These are phyloP conservation scores for Fopius arisanus DNA, from an alignment of 1,140 invertebrate species.

Conservation along the genomic window DNA sequence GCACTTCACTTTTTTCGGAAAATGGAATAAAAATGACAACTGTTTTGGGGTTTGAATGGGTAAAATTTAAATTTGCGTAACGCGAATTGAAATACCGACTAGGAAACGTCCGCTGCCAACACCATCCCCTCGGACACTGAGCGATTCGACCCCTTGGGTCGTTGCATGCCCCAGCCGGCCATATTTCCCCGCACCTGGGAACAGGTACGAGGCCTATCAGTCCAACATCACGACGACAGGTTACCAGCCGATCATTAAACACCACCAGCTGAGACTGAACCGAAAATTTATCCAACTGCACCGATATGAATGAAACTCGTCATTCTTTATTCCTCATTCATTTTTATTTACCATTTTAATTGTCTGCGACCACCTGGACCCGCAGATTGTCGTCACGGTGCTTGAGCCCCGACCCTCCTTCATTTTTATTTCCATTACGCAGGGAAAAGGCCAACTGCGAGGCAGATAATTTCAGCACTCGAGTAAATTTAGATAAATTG, in stretches of 20 bases:
- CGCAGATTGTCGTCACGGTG: constrained; percentile 40
- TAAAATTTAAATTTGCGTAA: too few species aligned
- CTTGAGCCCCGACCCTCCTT: constrained; percentile 15
- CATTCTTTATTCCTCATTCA: not conserved
- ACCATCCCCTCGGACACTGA: constrained; percentile 30
- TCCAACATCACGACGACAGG: not conserved
- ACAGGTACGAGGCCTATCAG: constrained; percentile 6
- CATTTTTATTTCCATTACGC: not conserved
- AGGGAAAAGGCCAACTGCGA: not conserved
- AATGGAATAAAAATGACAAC: too few species aligned
- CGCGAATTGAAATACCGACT: not conserved
- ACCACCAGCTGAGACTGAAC: too few species aligned
- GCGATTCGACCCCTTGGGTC: not conserved
- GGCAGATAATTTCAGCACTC: not conserved
- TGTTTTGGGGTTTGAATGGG: not conserved
- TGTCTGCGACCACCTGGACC: constrained; percentile 40
- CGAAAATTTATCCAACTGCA: too few species aligned
- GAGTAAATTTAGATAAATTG: too few species aligned
- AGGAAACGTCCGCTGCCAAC: constrained; percentile 16
- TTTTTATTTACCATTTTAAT: not conserved
- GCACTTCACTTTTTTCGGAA: too few species aligned
- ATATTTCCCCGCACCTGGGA: constrained; percentile 29
- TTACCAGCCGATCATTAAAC: not conserved
- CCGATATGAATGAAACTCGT: too few species aligned
- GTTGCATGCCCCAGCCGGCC: not conserved